Evolutionary conservation across 2,113 vertebrate species (phyloP).

Genomic region (Donacobius atricapilla): DNA sequence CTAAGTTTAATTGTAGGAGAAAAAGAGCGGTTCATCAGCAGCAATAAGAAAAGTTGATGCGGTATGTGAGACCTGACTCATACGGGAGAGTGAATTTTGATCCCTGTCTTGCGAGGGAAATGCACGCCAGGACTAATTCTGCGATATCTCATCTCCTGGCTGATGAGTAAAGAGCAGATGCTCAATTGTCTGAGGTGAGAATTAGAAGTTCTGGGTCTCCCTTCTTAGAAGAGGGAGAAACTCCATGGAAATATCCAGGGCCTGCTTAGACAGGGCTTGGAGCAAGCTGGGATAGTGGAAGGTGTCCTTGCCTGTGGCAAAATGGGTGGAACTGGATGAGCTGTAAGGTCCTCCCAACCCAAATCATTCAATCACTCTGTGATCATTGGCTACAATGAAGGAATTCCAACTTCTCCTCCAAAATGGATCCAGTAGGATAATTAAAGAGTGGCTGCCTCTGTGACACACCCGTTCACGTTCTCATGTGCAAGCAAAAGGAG

Average conservation of each 20-base stretch:
- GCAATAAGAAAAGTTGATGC: background rate
- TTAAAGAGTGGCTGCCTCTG: background rate
- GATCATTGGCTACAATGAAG: background rate
- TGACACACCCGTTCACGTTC: background rate
- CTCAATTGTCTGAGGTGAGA: background rate
- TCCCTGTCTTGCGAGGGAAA: background rate
- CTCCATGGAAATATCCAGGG: background rate
- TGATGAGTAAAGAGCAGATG: background rate
- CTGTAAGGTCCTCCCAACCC: background rate
- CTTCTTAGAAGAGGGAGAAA: background rate
- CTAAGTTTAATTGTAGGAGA: background rate
- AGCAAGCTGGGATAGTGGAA: background rate
- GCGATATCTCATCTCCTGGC: background rate
- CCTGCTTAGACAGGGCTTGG: background rate
- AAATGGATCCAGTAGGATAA: background rate
- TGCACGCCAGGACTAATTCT: fast-evolving
- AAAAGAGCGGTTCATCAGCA: background rate
- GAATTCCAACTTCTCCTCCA: background rate
- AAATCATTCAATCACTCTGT: background rate
- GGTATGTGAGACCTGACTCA: background rate
- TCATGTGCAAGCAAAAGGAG: background rate
- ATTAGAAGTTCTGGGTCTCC: background rate
- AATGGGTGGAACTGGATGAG: background rate
- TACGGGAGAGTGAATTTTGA: fast-evolving
- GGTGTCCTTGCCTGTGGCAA: background rate